Base-by-base conservation (phyloP, 2,113 vertebrate species). In the Anoplopoma fimbria region DNA sequence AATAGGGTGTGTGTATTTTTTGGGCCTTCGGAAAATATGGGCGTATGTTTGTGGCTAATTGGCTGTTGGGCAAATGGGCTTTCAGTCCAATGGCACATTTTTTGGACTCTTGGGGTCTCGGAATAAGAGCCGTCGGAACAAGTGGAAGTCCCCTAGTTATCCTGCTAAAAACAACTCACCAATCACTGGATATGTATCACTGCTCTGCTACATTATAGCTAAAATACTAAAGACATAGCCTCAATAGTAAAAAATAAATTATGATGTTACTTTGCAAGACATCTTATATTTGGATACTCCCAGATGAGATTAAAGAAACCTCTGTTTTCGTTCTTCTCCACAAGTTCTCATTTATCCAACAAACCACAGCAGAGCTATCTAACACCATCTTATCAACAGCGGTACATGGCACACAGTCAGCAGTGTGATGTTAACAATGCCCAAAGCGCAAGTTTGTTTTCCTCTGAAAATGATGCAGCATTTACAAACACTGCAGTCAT, bases 401-500 rank as follows among this genome's bases (percentile, higher is more conserved):
- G 13, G 15, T 34, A 21, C 69, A 49, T 33, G 42, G 60, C 51
- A 17, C 6, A 34, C 21, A 49, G 36, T 69, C 36, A 68, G 9
- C 38, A 38, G 65, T 31, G 33, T 68, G 71, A 31, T 57, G n/a
- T 55, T 60, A 69, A 69, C 63, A 31, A 60, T 42, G 31, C 40
- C 47, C 42, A 55, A 10, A 77, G 71, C 58, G 36, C 9, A 31
- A 23, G 58, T 71, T 47, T 42, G 14, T 55, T 57, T 27, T 29
- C 19, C 45, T 34, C 17, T 6, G 4, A 31, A 75, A 34, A 69
- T 38, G 6, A 77, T 81, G 65, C 45, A 49, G 70, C 21, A 40
- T 80, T 69, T 53, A 62, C 70, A 75, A 68, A 69, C 9, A 14
- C 61, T 40, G 60, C 69, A 53, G 45, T 42, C 81, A 61, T 45